Evolutionary conservation across 2,113 vertebrate genomes (phyloP), one percentile per base, ranked within the genome.

Genomic region (Paradisaea rubra): DNA sequence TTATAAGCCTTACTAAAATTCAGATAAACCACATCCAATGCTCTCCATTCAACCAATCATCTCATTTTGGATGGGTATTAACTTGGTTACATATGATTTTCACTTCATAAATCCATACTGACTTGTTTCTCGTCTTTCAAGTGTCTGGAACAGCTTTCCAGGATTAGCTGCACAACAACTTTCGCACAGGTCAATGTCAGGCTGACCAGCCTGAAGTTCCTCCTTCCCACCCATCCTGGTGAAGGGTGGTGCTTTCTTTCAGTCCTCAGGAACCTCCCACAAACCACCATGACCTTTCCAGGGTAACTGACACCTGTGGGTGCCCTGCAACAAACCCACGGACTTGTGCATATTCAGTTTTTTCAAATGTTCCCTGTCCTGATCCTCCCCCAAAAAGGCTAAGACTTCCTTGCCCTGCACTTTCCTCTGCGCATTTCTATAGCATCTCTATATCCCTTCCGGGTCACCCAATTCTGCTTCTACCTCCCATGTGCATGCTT

Each of bases 331-430:
- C 16, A 44, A 57, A 65, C 25, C 28, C 37, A n/a, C 2, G 9
- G 30, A 53, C 20, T 31, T 52, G 17, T 4, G 16, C 33, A 23
- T 0, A 0, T 47, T 59, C 35, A 10, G 7, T 35, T 65, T 24
- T 12, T 71, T 42, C 65, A 65, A 30, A 33, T 15, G 14, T 28
- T 64, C 30, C 39, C n/a, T n/a, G 23, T 15, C 24, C 54, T 52
- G 31, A 65, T 47, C 24, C 30, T 66, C 8, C 15, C 6, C 3
- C n/a, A 60, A 41, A 11, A 45, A 66, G 9, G 18, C 4, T 11
- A 41, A 39, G 19, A 49, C 25, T 44, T 72, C 21, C 13, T 54
- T 45, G 30, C 27, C 10, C 50, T 45, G n/a, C 11, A 35, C 20
- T 41, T 47, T 35, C 24, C 21, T 66, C 7, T 25, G 11, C 14